Conservation (phyloP, 2,797 vertebrate genomes). For the Etheostoma perlongum region DNA sequence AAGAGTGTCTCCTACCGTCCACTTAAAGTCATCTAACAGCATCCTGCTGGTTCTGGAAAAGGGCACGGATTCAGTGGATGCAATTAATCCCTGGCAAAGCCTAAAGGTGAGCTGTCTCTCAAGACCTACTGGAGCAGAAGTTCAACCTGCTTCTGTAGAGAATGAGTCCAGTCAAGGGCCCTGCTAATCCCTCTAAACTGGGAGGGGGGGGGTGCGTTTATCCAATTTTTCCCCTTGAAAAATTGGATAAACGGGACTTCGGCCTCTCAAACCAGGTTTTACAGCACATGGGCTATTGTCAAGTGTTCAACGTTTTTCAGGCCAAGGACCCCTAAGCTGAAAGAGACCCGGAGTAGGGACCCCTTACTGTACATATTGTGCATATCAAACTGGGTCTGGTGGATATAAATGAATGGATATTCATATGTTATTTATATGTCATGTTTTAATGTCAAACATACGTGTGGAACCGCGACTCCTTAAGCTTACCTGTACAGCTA, state of each 20-base stretch:
- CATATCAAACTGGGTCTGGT: no score
- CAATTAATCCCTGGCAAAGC: conserved; percentile 66
- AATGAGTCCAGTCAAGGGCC: conserved; percentile 59
- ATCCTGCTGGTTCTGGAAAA: conserved; percentile 70
- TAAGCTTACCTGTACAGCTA: no score
- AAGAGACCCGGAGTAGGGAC: no score
- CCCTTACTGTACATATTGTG: no score
- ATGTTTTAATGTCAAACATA: no score
- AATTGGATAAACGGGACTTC: conserved; percentile 47
- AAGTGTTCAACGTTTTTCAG: not conserved
- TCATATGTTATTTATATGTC: no score
- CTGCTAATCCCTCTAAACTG: conserved; percentile 60
- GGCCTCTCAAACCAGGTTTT: conserved; percentile 37
- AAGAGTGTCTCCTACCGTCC: conserved; percentile 49
- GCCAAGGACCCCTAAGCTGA: no score
- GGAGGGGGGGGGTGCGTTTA: no score
- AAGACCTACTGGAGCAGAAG: conserved; percentile 52
- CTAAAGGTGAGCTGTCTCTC: conserved; percentile 70
- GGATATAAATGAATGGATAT: no score
- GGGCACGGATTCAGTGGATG: conserved; percentile 60
- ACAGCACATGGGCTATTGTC: conserved; percentile 37
- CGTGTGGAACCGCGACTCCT: no score
- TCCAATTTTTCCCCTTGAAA: conserved; percentile 35
- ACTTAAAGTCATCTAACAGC: conserved; percentile 70
- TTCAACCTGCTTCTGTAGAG: conserved; percentile 47